Percentiles rank a stretch among this genome's conserved stretches.
Conservation (phyloP, 2,797 vertebrate species). For the Lacerta viridis region DNA sequence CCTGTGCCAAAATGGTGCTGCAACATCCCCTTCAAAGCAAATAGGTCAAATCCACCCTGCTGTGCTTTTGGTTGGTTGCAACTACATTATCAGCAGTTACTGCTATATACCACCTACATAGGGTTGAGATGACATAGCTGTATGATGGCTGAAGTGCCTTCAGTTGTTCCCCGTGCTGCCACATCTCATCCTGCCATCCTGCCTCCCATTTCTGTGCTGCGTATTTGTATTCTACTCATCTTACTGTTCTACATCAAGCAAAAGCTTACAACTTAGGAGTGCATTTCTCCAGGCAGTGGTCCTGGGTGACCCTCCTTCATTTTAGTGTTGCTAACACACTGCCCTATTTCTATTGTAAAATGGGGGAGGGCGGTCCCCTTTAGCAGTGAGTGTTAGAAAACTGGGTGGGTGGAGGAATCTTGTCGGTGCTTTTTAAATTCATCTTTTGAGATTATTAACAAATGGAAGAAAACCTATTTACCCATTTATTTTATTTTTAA, state of each 20-base stretch:
- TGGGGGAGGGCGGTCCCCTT: background rate
- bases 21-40: conserved; percentile 4
- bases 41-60: background rate
- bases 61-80: background rate
- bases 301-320: background rate
- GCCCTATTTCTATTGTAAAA: background rate
- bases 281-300: conserved; percentile 10
- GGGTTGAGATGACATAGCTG: background rate
- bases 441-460: conserved; percentile 30
- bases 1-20: background rate
- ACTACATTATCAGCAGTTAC: background rate
- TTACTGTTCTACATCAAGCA: conserved; percentile 22
- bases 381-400: conserved; percentile 2
- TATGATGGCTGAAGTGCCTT: conserved; percentile 3
- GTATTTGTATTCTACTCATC: conserved; percentile 16
- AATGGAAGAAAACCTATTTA: conserved; percentile 45
- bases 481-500: conserved; percentile 28
- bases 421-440: background rate
- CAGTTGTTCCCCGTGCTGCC: background rate
- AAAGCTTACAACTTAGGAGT: background rate
- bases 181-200: conserved; percentile 29
- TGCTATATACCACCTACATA: background rate
- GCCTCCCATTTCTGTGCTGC: conserved; percentile 33
- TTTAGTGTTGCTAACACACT: background rate
- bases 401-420: background rate